Base-by-base conservation (phyloP, 2,113 vertebrate genomes). In the Rhinoptilus africanus region DNA sequence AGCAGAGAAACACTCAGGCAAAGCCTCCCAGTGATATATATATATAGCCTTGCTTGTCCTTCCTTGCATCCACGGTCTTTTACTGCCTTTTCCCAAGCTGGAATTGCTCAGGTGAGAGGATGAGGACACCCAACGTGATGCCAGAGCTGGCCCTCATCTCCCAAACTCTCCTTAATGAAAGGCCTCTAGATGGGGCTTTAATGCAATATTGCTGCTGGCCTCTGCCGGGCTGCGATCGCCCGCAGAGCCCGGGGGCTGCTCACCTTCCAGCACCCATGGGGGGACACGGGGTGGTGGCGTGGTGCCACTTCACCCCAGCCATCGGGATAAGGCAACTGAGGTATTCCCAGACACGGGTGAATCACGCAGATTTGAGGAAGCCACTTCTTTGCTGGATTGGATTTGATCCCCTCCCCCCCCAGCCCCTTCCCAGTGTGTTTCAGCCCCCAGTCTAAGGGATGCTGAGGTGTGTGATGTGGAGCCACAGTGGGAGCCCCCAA, bases 151-250 rank as follows among this genome's bases (percentile, higher is more conserved):
- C 79, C 34, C 57, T 16, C 47, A 2, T 9, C 35, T 94, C 59
- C 67, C 57, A 21, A 6, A 35, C 32, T 90, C 63, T 94, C 54
- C 92, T 88, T 9, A 5, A 28, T 24, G 48, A 93, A 88, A 96
- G 78, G 92, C 77, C 85, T 94, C 94, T 95, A 93, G 94, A 82
- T 95, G 92, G 85, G 91, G 92, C 88, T 95, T 96, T 90, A 92
- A 88, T 73, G 88, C 77, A 88, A 85, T 56, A 27, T 56, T 93
- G 77, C 73, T 62, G 74, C 59, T 7, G 72, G 48, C 4, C 24
- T 57, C 41, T 18, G 51, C 87, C 9, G 8, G 59, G 26, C 68
- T 71, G 26, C 1, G 15, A 15, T 18, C 2, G 8, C 56, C 53
- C 4, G 0, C 3, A 7, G 51, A 71, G 57, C 51, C 30, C 0